These are phyloP conservation scores for Takifugu rubripes DNA, from an alignment of 2,797 vertebrate species.

Conservation along the genomic window DNA sequence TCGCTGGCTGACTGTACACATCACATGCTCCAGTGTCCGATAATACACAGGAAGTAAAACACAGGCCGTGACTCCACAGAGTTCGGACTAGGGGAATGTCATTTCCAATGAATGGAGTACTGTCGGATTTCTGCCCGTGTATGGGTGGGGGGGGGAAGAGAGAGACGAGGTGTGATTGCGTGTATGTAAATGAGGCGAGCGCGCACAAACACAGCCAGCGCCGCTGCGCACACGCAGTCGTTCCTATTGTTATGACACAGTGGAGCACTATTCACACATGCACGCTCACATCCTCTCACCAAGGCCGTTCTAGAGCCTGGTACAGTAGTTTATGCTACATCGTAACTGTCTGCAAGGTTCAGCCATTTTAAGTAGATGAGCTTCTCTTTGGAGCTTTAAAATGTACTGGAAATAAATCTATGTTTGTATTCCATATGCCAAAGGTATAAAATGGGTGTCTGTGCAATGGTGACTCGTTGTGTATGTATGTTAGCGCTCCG, in stretches of 20 bases:
- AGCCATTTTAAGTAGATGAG: slow-evolving; percentile 29
- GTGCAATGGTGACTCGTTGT: slow-evolving; percentile 52
- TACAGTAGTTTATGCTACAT: slow-evolving; percentile 34
- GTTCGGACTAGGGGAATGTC: slow-evolving; percentile 13
- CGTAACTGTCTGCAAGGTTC: slow-evolving; percentile 14
- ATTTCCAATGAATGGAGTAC: slow-evolving; percentile 45
- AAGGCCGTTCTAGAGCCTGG: slow-evolving; percentile 54
- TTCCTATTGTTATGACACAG: slow-evolving; percentile 67
- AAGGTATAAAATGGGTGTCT: slow-evolving; percentile 53
- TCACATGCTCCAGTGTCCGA: slow-evolving; percentile 60
- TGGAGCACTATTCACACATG: slow-evolving; percentile 56
- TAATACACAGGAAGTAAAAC: slow-evolving; percentile 67
- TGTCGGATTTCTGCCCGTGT: slow-evolving; percentile 22
- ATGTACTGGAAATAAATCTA: slow-evolving; percentile 12
- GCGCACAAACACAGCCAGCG: slow-evolving; percentile 35
- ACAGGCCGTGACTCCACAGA: slow-evolving; percentile 42
- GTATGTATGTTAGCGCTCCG: slow-evolving; percentile 8
- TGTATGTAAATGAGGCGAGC: slow-evolving; percentile 65
- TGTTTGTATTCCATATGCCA: slow-evolving; percentile 35
- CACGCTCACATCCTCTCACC: slow-evolving; percentile 37
- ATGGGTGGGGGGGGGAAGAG: slow-evolving; percentile 23
- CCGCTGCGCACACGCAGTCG: slow-evolving; percentile 54
- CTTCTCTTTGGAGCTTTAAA: slow-evolving; percentile 31
- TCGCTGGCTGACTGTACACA: slow-evolving; percentile 49
- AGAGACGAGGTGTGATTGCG: slow-evolving; percentile 62